Base-by-base conservation (phyloP, 2,113 vertebrate species). In the Drymodes brunneopygia region DNA sequence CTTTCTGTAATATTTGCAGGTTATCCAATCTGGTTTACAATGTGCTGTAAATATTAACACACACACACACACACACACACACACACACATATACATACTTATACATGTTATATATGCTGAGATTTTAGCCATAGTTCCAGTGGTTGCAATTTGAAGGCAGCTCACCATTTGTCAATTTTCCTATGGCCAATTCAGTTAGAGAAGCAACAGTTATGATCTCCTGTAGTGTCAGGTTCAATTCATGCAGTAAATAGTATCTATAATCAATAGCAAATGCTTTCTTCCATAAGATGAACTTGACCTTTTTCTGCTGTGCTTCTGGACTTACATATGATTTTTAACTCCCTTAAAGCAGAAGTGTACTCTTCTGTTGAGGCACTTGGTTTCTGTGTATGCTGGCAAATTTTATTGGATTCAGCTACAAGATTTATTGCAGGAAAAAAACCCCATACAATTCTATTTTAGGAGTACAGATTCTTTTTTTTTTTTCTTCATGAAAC, bases 241-340 rank as follows among this genome's bases (percentile, higher is more conserved):
- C 31, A 67, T 36, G 40, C n/a, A 91, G 36, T 61, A 93, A 96
- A 79, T 65, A 60, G 36, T 53, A 72, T 36, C 66, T 82, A 69
- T 65, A 94, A 94, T 72, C 85, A 88, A 77, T 70, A 83, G 45
- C 36, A 90, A 93, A 79, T 42, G 15, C 56, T 75, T 75, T 88
- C 53, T 88, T 92, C 53, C 40, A 9, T 40, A 57, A 96, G 71
- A 51, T 73, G 67, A 95, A 86, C 47, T 72, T 72, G 62, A 86
- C 58, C 53, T 72, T 90, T 85, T 93, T 72, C 62, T 62, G 45
- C 9, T 73, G 54, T 54, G 33, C 38, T 77, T 83, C 79, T 36
- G 61, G 82, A 69, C 44, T 80, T 64, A 67, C 4, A 56, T 4
- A 38, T 5, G 25, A 61, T 57, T 88, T 80, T 88, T 88, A 80